Conservation (phyloP, 2,888 invertebrate genomes). For the Phaedon cochleariae region DNA sequence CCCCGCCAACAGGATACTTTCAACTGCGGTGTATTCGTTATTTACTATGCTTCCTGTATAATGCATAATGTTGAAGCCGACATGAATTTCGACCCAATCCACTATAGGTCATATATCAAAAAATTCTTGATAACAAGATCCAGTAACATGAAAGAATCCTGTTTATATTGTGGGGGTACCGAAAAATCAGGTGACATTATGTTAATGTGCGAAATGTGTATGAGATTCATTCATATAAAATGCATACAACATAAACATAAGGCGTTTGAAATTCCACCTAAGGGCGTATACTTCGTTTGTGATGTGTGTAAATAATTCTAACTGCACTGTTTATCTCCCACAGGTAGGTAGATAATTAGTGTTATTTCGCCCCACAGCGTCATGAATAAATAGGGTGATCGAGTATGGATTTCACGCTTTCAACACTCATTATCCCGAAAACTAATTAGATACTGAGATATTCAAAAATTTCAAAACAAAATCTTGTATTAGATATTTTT, state of each 20-base stretch:
- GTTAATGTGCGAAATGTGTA: conserved; percentile 6
- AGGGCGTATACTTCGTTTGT: background rate
- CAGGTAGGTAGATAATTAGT: too few species aligned
- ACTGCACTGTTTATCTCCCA: too few species aligned
- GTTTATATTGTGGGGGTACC: conserved; percentile 4
- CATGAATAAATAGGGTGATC: too few species aligned
- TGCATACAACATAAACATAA: background rate
- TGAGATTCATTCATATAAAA: conserved; percentile 6
- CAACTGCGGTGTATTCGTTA: conserved; percentile 12
- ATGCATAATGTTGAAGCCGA: background rate
- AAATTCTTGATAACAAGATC: background rate
- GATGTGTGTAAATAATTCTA: background rate
- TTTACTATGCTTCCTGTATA: conserved; percentile 1
- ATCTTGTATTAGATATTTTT: too few species aligned
- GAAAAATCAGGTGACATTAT: background rate
- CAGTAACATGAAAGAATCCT: conserved; percentile 5
- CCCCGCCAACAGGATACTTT: conserved; percentile 2
- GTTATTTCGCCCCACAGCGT: too few species aligned
- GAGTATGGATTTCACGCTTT: too few species aligned
- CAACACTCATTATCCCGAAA: too few species aligned
- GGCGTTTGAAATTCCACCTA: conserved; percentile 5
- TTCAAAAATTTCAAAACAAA: too few species aligned
- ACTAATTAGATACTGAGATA: too few species aligned
- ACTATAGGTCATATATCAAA: background rate
- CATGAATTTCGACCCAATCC: background rate